A percentile compares a stretch with the other conserved stretches of the same genome.
Conservation (phyloP, 2,797 vertebrate species). For the Cossypha heuglini region DNA sequence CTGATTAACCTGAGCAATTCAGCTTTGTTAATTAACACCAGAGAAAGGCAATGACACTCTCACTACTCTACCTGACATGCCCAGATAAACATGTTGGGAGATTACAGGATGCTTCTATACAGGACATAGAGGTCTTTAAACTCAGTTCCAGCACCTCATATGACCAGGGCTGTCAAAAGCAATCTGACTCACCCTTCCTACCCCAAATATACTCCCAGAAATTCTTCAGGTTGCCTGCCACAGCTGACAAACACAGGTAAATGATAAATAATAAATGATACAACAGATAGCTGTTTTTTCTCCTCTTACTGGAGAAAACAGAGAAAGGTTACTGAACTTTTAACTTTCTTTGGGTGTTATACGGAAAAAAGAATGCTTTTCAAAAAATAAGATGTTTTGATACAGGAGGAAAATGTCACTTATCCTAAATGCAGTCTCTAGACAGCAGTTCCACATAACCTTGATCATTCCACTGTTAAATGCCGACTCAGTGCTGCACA, state of each 20-base stretch:
- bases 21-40: background rate
- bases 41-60: background rate
- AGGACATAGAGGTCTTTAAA: background rate
- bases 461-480: background rate
- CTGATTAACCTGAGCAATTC: background rate
- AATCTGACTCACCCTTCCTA: background rate
- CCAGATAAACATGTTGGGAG: accelerated
- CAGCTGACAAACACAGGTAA: background rate
- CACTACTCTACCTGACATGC: background rate
- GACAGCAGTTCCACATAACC: background rate
- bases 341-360: background rate
- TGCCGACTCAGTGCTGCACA: background rate
- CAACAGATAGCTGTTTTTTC: background rate
- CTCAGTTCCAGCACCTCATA: background rate
- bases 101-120: background rate
- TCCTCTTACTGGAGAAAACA: background rate
- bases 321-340: background rate
- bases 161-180: background rate
- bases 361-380: background rate
- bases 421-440: background rate
- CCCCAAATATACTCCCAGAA: background rate
- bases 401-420: accelerated
- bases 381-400: background rate
- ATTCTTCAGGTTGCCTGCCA: background rate
- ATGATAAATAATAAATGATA: background rate